Base-by-base conservation (phyloP, 2,888 invertebrate genomes). In the Lymantria monacha region DNA sequence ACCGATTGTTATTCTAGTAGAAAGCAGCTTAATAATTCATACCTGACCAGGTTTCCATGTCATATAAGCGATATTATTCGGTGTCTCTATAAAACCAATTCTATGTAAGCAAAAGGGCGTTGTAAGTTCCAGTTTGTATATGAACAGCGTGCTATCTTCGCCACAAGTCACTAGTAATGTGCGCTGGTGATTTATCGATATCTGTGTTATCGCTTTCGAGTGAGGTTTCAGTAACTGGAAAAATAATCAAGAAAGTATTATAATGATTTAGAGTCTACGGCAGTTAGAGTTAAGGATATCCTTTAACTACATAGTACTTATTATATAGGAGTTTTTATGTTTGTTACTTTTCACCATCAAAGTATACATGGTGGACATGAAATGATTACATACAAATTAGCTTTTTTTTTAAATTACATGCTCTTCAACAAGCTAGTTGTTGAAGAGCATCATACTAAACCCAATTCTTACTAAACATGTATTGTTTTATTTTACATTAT, bases 131-230 rank as follows among this genome's bases (percentile, higher is more conserved):
- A 96, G 58, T 33, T 84, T 73, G 69, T 94, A 95, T 49, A 95
- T 84, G 67, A 96, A 96, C 59, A 96, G 92, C 0, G 95, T 95
- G 11, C 79, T 84, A 73, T 97, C 96, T 54, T 92, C 86, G 0
- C 94, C 93, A 9, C 94, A 94, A 0, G 94, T 95, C 0, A 96
- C 92, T 9, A 96, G 72, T 45, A 95, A 53, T 0, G 91, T 93
- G 10, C 92, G 87, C 11, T 81, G 75, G 0, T 83, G 69, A 73
- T 95, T 95, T 13, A 95, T 81, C 0, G 92, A 85, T 77, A 96
- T 92, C 57, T 89, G 87, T 0, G 92, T 94, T 13, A 96, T 82
- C 0, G 93, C 79, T 59, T 92, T 92, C 0, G 92, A 93, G 72
- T 96, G 96, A 0, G 95, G 95, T 76, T 95, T 96, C 11, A 93